Evolutionary conservation across 2,113 vertebrate species (phyloP).

Genomic region (Platichthys stellatus): DNA sequence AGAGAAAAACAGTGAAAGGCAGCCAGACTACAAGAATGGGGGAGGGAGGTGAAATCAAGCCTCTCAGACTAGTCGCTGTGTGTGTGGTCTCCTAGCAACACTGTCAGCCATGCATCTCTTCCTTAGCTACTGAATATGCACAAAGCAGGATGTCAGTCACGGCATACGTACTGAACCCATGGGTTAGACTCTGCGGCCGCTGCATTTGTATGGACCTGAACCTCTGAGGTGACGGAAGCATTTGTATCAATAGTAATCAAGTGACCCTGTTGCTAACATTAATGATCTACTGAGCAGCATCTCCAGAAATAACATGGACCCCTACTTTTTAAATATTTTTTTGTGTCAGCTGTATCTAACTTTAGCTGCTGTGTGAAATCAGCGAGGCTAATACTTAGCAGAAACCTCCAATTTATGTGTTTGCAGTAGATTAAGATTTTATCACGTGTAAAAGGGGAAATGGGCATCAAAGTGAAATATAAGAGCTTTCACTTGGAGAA

Average conservation of each 20-base stretch:
- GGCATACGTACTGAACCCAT: conserved; percentile 49
- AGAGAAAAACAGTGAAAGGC: conserved; percentile 64
- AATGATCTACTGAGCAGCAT: not conserved
- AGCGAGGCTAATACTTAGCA: not conserved
- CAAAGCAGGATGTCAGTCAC: conserved; percentile 69
- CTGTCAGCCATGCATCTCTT: conserved; percentile 79
- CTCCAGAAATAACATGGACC: no score
- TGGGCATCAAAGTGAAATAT: not conserved
- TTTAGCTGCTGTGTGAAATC: not conserved
- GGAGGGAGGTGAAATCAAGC: conserved; percentile 80
- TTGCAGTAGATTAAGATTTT: not conserved
- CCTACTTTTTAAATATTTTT: no score
- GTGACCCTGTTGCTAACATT: not conserved
- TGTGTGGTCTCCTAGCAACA: conserved; percentile 87
- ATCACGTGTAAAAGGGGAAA: not conserved
- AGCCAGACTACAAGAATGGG: conserved; percentile 74
- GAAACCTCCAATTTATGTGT: not conserved
- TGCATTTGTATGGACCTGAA: conserved; percentile 26
- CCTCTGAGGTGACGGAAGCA: conserved; percentile 18
- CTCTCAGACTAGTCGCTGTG: conserved; percentile 82
- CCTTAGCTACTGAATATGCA: conserved; percentile 74
- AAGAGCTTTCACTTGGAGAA: not conserved
- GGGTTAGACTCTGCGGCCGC: conserved; percentile 44
- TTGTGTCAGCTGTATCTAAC: not conserved
- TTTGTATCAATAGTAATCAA: conserved; percentile 21